phyloP scores from a whole-genome alignment of 2,113 vertebrate species.

The Osmerus mordax region DNA sequence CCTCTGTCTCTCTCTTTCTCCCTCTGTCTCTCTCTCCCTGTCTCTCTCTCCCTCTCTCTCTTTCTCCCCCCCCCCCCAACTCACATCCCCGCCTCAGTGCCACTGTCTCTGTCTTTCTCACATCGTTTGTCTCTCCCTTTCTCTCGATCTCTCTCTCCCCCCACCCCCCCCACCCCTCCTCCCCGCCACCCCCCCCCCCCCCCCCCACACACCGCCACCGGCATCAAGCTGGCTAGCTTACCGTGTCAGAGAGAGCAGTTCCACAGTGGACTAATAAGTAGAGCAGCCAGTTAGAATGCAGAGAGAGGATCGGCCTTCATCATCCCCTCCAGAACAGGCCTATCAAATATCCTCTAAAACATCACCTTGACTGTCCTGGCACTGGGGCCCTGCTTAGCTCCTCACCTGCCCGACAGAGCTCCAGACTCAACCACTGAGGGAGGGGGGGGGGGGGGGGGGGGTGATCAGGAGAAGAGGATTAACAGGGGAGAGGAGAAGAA shows the following conservation, averaged over 20 bases:
- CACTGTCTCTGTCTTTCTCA: background rate
- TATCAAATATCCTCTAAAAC: background rate
- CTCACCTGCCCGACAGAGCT: no score
- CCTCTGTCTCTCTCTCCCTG: background rate
- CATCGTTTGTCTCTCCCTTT: background rate
- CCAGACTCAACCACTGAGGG: no score
- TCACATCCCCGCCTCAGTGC: background rate
- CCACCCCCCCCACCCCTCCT: background rate
- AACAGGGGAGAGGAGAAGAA: no score
- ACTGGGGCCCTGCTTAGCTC: no score
- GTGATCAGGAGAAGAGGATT: no score
- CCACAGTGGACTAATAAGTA: constrained; percentile 7
- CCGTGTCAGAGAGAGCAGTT: constrained; percentile 6
- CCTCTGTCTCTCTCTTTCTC: background rate
- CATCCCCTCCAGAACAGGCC: background rate
- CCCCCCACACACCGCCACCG: background rate
- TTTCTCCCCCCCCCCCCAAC: background rate
- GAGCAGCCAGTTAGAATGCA: constrained; percentile 11
- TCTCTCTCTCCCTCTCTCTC: background rate
- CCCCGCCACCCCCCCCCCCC: background rate
- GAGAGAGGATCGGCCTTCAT: background rate
- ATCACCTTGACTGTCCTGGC: background rate
- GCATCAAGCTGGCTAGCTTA: constrained; percentile 4
- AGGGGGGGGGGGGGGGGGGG: no score
- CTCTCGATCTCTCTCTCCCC: background rate